Base-by-base conservation (phyloP, 2,888 invertebrate species). In the Limnephilus rhombicus region DNA sequence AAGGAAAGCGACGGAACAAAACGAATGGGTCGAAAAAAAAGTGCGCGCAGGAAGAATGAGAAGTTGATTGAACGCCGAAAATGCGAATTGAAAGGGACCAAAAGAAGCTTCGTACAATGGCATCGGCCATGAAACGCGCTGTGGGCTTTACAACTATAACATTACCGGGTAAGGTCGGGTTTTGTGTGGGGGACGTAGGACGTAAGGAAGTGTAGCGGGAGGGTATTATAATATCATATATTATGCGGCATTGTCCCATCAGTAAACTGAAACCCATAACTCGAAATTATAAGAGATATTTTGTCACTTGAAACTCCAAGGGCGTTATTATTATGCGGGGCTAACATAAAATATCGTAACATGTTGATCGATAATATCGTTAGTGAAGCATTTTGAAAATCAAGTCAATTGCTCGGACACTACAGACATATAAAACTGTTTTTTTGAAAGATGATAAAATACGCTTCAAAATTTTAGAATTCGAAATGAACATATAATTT, bases 41-140 rank as follows among this genome's bases (percentile, higher is more conserved):
- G 82, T 90, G 34, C 80, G 90, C 89, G 45, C 93, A 83, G 87
- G 85, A 91, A 92, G 92, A 93, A 93, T 92, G 83, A 92, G 90
- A 91, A 93, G 91, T 91, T 90, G 93, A 93, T 92, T 92, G 93
- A 92, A 92, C 89, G 92, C 92, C 92, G 86, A 93, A 93, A 92
- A 92, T 91, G 86, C 91, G 85, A 89, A 89, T 86, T 91, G 91
- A 92, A 92, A 92, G 92, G 92, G 89, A 18, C 53, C 18, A 53
- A 53, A 53, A 68, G 92, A 68, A 86, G 80, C 49, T 92, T 90
- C 34, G 91, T 89, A 93, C 92, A 93, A 93, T 89, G 41, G 89
- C 53, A 68, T 18, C 83, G 31, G 31, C 13, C 89, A 68, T 89
- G 89, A 41, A 86, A 24, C 86, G 86, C 24, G 29, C 45, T 12